phyloP scores from a whole-genome alignment of 2,888 invertebrate species.

The Drosophila neoperkinsi region DNA sequence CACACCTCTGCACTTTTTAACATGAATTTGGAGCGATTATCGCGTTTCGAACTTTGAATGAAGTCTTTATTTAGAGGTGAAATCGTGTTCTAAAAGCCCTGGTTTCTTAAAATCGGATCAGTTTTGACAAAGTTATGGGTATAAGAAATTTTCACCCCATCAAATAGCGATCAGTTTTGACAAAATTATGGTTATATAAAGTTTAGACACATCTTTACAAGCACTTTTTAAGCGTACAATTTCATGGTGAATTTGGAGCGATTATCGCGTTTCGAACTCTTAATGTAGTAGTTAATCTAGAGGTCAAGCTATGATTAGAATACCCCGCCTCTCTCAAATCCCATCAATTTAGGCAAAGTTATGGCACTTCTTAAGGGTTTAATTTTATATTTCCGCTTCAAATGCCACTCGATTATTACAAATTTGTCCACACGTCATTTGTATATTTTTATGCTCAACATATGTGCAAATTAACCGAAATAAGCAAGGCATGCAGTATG shows the following conservation, averaged over 20 bases:
- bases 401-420: not conserved
- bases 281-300: not conserved
- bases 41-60: too few species aligned
- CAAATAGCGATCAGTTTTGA: not conserved
- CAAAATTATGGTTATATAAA: not conserved
- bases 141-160: too few species aligned
- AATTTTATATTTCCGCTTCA: not conserved
- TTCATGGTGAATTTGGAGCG: not conserved
- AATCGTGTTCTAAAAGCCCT: too few species aligned
- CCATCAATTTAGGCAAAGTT: not conserved
- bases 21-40: too few species aligned
- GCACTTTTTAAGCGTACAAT: not conserved
- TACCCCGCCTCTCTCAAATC: not conserved
- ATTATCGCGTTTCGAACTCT: not conserved
- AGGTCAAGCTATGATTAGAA: not conserved
- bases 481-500: not conserved
- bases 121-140: not conserved
- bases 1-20: too few species aligned
- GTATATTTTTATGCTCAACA: slow-evolving; percentile 4
- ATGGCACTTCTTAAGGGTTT: not conserved
- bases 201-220: not conserved
- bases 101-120: not conserved
- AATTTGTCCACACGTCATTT: not conserved
- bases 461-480: not conserved
- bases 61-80: too few species aligned